A percentile compares a stretch with the other conserved stretches of the same genome.
Conservation (phyloP, 1,140 invertebrate species). For the Brachionus rotundiformis region DNA sequence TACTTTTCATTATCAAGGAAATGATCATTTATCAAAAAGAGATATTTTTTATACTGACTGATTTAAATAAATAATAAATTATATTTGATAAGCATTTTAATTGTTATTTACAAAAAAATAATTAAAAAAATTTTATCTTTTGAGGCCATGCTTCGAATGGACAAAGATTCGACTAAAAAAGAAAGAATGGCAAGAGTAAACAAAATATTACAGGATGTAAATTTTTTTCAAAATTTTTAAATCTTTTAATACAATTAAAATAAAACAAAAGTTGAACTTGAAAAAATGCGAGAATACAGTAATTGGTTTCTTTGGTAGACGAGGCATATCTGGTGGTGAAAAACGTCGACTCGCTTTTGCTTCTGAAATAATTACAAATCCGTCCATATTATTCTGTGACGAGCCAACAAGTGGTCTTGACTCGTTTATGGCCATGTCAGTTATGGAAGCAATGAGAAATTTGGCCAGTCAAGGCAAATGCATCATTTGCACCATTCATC, state of each 20-base stretch:
- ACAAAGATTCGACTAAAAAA: slow-evolving; percentile 73
- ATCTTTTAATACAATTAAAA: background rate
- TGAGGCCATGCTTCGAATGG: slow-evolving; percentile 72
- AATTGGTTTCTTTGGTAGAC: slow-evolving; percentile 62
- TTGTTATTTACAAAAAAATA: too few relatives aligned
- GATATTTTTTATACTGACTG: too few relatives aligned
- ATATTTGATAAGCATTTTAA: too few relatives aligned
- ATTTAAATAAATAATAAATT: too few relatives aligned
- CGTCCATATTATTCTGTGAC: slow-evolving; percentile 91
- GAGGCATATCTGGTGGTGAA: slow-evolving; percentile 93
- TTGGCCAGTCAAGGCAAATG: slow-evolving; percentile 81
- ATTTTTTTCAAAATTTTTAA: background rate
- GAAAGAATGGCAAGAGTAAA: slow-evolving; percentile 80
- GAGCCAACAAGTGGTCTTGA: slow-evolving; percentile 70
- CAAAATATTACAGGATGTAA: slow-evolving; percentile 77
- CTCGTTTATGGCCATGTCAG: slow-evolving; percentile 85
- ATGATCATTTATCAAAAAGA: too few relatives aligned
- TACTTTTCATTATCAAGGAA: too few relatives aligned
- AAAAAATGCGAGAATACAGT: slow-evolving; percentile 46
- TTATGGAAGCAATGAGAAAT: slow-evolving; percentile 74
- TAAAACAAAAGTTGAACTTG: slow-evolving; percentile 12
- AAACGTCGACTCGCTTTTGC: slow-evolving; percentile 90
- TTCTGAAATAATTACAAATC: slow-evolving; percentile 86
- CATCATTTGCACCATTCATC: slow-evolving; percentile 89
- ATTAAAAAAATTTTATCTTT: too few relatives aligned